A percentile compares a stretch with the other conserved stretches of the same genome.
Conservation (phyloP, 2,113 vertebrate genomes). For the Clarias macrocephalus region DNA sequence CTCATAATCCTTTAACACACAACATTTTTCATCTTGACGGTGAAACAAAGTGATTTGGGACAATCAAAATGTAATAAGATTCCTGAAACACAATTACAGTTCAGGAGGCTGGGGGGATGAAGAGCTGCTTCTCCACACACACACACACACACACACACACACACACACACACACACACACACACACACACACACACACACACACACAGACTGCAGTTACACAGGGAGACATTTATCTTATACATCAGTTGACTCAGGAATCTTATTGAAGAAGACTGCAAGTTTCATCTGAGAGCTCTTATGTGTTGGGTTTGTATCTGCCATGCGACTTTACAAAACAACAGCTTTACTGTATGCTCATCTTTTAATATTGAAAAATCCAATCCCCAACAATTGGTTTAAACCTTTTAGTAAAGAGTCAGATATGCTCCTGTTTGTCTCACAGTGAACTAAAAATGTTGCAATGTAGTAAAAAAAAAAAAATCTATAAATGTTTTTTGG, state of each 20-base stretch:
- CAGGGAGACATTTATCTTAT: neutral
- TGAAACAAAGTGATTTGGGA: slow-evolving; percentile 21
- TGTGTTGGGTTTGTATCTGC: neutral
- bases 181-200: neutral
- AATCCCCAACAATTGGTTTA: neutral
- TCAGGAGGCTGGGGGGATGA: slow-evolving; percentile 19
- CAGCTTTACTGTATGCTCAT: neutral
- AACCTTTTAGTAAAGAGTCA: neutral
- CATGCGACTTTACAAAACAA: neutral
- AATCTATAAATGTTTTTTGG: neutral
- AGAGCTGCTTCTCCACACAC: slow-evolving; percentile 2
- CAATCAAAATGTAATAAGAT: slow-evolving; percentile 28
- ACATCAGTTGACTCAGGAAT: neutral
- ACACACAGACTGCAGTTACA: neutral
- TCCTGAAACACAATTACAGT: slow-evolving; percentile 22
- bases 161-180: slow-evolving; percentile 18
- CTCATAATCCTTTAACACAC: slow-evolving; percentile 24
- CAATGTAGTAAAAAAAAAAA: neutral
- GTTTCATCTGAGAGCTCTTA: neutral
- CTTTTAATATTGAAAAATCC: neutral
- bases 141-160: slow-evolving; percentile 19
- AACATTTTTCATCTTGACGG: slow-evolving; percentile 5
- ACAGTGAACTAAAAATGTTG: neutral
- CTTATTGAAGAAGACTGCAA: slow-evolving; percentile 4
- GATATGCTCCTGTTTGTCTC: neutral